These are phyloP conservation scores for Forbesichthys agassizii DNA, from an alignment of 2,113 vertebrate genomes.

Conservation along the genomic window DNA sequence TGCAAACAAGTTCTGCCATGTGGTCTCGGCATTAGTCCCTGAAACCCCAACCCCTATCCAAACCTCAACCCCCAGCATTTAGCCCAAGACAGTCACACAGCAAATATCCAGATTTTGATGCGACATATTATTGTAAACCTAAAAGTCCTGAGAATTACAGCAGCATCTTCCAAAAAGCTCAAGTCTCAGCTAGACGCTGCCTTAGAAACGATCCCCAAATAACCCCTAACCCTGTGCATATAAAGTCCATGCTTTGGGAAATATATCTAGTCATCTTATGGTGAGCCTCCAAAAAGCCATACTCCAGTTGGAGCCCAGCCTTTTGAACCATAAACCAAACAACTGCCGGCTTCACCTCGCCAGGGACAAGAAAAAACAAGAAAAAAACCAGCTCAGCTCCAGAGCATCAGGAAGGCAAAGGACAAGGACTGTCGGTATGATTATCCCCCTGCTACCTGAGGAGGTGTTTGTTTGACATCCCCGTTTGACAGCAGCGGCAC, in stretches of 20 bases:
- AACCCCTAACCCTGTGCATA: background rate
- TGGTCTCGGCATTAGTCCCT: background rate
- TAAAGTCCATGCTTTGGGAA: background rate
- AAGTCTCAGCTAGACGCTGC: background rate
- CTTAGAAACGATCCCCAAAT: background rate
- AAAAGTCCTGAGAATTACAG: too few species aligned
- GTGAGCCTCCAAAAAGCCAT: too few species aligned
- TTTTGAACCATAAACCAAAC: slow-evolving; percentile 1
- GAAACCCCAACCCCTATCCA: background rate
- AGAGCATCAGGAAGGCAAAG: slow-evolving; percentile 77
- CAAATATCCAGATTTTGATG: too few species aligned
- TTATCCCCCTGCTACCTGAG: slow-evolving; percentile 83
- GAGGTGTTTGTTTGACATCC: slow-evolving; percentile 87
- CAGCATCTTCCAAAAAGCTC: background rate
- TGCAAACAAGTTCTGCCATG: slow-evolving; percentile 8
- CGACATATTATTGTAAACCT: too few species aligned
- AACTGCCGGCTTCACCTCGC: background rate
- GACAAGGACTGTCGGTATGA: slow-evolving; percentile 81
- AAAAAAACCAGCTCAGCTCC: background rate
- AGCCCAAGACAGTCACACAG: background rate
- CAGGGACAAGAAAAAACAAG: too few species aligned
- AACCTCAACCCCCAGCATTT: background rate
- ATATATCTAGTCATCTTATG: background rate
- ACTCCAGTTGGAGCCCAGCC: too few species aligned
- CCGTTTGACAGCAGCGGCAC: slow-evolving; percentile 82